These are phyloP conservation scores for Ceyx margarethae DNA, from an alignment of 2,113 vertebrate genomes.

Conservation along the genomic window DNA sequence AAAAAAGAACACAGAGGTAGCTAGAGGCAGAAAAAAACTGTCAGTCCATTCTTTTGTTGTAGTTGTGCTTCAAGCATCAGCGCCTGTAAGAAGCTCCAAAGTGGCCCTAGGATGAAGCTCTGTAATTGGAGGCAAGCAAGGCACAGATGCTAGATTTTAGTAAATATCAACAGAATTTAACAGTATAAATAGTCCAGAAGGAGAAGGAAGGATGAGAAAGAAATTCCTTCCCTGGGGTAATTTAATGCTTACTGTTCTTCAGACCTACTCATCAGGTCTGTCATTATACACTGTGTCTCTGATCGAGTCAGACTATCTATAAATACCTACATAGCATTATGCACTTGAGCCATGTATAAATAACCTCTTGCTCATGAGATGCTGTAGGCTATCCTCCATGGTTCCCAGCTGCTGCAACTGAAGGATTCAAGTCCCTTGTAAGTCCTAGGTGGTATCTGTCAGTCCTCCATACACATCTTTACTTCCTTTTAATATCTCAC, in stretches of 20 bases:
- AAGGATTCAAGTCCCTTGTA: background rate
- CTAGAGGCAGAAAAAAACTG: conserved; percentile 60
- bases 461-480: accelerated
- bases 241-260: conserved; percentile 8
- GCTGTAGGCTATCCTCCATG: background rate
- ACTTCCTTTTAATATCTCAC: background rate
- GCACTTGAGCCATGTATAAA: background rate
- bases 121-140: conserved; percentile 56
- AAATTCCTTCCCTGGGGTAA: background rate
- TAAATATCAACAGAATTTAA: conserved; percentile 66
- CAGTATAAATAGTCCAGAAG: background rate
- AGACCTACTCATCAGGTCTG: background rate
- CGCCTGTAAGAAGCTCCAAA: conserved; percentile 8
- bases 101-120: conserved; percentile 33
- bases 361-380: background rate
- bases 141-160: conserved; percentile 69
- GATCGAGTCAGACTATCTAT: background rate
- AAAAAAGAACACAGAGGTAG: conserved; percentile 42
- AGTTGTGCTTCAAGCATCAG: conserved; percentile 51
- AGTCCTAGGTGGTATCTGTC: background rate
- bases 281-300: background rate
- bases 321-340: background rate
- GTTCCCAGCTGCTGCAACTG: background rate
- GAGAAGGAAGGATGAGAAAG: background rate
- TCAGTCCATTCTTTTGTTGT: conserved; percentile 44